Evolutionary conservation across 2,888 invertebrate species (phyloP), one percentile per base, ranked within the genome.

Genomic region (Lacanobia oleracea): DNA sequence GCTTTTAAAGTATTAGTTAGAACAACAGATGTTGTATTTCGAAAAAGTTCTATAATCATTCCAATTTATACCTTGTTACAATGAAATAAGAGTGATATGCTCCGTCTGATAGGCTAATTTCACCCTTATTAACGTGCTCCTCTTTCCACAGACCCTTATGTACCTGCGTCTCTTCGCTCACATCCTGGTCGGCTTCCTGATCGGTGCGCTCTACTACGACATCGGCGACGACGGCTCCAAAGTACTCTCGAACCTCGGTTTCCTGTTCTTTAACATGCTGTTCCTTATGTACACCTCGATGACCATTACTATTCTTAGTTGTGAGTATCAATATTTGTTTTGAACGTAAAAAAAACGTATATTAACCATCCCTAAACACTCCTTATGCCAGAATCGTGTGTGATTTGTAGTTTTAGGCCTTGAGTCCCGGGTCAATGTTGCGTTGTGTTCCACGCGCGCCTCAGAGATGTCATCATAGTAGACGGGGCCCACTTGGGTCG

Each of bases 221-320:
- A 99, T 99, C 90, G 99, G 99, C 77, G 98, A 99, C 91, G 99
- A 99, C 94, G 99, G 99, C 86, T 98, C 98, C 86, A 99, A 99
- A 95, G 99, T 99, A 75, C 97, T 99, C 79, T 99, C 99, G 91
- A 99, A 99, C 94, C 97, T 99, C 85, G 99, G 99, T 79, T 99
- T 99, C 96, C 96, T 99, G 40, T 99, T 99, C 97, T 99, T 99
- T 97, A 99, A 99, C 93, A 98, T 99, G 98, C 97, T 99, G 90
- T 99, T 99, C 97, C 97, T 99, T 83, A 99, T 99, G 99, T 99
- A 99, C 96, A 99, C 99, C 0, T 99, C 99, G n/a, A 99, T 99
- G 98, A 99, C 99, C 92, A 99, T 99, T 88, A 99, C 99, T 60
- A 99, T 99, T 89, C 97, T 99, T 85, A 99, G 99, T 89, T 99